phyloP scores from a whole-genome alignment of 2,797 vertebrate genomes.

The Clamator glandarius region DNA sequence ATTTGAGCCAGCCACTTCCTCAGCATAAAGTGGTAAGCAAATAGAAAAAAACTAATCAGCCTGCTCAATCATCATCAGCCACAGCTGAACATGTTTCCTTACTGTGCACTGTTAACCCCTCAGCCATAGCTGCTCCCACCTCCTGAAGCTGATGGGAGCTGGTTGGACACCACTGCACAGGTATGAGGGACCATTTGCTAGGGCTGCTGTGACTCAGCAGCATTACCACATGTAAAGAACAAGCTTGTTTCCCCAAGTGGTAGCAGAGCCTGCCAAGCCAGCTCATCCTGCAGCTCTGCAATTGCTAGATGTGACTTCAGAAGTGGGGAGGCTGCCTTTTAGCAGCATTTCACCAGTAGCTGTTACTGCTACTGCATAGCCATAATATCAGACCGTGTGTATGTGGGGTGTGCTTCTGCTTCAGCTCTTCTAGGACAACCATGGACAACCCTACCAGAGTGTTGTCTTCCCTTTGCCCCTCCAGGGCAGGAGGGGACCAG shows the following conservation, averaged over 20 bases:
- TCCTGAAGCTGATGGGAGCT: background rate
- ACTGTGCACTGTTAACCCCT: background rate
- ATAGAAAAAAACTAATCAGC: background rate
- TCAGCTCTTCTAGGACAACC: background rate
- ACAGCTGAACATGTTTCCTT: background rate
- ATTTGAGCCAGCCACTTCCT: background rate
- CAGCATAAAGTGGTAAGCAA: background rate
- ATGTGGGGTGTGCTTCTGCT: background rate
- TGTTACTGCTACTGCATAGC: background rate
- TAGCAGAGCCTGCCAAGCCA: background rate
- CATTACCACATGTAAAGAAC: background rate
- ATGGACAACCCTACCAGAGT: rapidly evolving
- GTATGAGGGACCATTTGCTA: background rate
- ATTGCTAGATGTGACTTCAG: background rate
- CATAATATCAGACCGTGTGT: background rate
- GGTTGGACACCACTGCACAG: background rate
- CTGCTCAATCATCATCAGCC: background rate
- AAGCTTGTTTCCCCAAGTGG: background rate
- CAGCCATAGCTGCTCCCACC: background rate
- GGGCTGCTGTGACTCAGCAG: background rate
- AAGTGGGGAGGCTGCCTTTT: background rate
- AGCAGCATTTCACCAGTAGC: background rate
- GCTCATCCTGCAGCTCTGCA: background rate
- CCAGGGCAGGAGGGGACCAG: background rate
- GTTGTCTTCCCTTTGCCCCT: background rate